Conservation (phyloP, 2,888 invertebrate genomes). For the Drosophila kuntzei region DNA sequence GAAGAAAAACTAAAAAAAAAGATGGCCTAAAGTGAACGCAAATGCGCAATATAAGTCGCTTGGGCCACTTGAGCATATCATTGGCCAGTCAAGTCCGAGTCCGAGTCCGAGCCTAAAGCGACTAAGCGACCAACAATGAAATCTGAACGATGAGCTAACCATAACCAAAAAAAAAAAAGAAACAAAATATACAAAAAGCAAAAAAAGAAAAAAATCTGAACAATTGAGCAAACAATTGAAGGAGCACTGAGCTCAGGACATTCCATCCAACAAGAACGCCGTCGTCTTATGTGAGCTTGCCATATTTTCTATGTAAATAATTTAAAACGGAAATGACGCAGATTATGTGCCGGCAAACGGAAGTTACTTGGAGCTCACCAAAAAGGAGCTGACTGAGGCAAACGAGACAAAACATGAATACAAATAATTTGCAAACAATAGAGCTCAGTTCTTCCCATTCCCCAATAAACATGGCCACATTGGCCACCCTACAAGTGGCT, state of each 20-base stretch:
- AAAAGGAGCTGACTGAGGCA: conserved; percentile 41
- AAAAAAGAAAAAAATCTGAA: conserved; percentile 34
- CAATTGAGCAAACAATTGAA: conserved; percentile 59
- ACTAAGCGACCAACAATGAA: conserved; percentile 42
- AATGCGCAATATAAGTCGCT: conserved; percentile 55
- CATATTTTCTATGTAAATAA: conserved; percentile 74
- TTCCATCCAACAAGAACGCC: conserved; percentile 8
- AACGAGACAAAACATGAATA: conserved; percentile 54
- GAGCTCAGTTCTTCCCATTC: conserved; percentile 3
- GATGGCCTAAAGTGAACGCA: conserved; percentile 24
- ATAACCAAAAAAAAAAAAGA: conserved; percentile 13
- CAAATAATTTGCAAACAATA: conserved; percentile 75
- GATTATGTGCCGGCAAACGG: conserved; percentile 72
- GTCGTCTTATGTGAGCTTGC: conserved; percentile 50
- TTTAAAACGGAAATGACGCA: conserved; percentile 75
- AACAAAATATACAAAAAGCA: neutral
- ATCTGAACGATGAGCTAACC: conserved; percentile 53
- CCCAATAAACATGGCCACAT: conserved; percentile 24
- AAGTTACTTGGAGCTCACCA: conserved; percentile 53
- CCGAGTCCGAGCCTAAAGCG: conserved; percentile 31
- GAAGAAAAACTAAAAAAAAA: conserved; percentile 15
- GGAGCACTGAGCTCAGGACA: conserved; percentile 38
- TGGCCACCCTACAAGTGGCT: conserved; percentile 1
- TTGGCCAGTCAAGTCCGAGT: conserved; percentile 23
- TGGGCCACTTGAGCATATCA: conserved; percentile 54